Conservation (phyloP, 2,888 invertebrate genomes). For the Steromphala cineraria region DNA sequence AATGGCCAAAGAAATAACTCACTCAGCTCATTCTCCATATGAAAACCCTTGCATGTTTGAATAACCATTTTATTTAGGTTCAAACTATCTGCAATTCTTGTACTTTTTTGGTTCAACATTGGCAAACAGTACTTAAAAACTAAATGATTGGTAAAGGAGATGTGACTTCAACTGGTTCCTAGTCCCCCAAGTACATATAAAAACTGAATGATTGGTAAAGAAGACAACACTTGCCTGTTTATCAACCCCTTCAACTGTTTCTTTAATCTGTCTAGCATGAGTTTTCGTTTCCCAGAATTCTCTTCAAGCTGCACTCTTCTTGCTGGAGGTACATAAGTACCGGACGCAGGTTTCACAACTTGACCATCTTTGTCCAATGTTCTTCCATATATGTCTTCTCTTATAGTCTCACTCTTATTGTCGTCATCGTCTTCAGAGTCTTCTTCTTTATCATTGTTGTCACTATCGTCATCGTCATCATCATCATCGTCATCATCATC, state of each 20-base stretch:
- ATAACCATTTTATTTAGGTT: no score
- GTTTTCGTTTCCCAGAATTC: slow-evolving; percentile 75
- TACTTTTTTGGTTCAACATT: no score
- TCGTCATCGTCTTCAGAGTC: slow-evolving; percentile 37
- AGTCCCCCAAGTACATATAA: no score
- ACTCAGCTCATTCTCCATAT: no score
- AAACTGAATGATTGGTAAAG: no score
- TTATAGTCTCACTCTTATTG: slow-evolving; percentile 27
- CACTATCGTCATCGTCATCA: slow-evolving; percentile 65
- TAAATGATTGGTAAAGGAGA: no score
- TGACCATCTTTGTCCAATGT: slow-evolving; percentile 88
- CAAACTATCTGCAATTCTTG: no score
- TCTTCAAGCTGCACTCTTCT: slow-evolving; percentile 80
- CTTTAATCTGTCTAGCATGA: slow-evolving; percentile 81
- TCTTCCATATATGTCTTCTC: slow-evolving; percentile 93
- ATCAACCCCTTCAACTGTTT: slow-evolving; percentile 91
- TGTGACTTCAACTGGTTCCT: no score
- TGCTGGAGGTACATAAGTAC: slow-evolving; percentile 88
- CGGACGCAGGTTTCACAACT: slow-evolving; percentile 77
- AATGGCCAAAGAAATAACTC: no score
- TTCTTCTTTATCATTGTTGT: slow-evolving; percentile 46
- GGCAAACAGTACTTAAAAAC: no score
- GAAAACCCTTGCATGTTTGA: no score
- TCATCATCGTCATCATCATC: slow-evolving; percentile 33
- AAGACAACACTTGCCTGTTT: slow-evolving; percentile 79